Evolutionary conservation across 2,113 vertebrate genomes (phyloP).

Genomic region (Gymnarchus niloticus): DNA sequence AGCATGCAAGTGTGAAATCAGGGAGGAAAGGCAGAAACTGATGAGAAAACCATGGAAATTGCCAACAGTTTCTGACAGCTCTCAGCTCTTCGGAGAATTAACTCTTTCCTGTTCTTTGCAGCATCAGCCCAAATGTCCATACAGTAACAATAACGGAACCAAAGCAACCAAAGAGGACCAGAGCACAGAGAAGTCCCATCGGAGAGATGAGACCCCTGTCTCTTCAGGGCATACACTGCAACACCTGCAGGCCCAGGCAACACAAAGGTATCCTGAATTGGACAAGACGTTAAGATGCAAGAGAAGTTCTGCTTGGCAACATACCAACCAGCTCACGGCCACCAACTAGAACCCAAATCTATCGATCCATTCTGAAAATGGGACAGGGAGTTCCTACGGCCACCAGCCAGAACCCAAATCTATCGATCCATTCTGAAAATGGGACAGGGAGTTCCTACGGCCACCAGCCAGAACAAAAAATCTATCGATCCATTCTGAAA

Average conservation of each 20-base stretch:
- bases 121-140: background rate
- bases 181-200: background rate
- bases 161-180: background rate
- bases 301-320: background rate
- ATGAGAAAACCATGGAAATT: background rate
- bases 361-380: too few relatives aligned
- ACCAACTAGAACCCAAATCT: too few relatives aligned
- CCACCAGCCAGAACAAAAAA: too few relatives aligned
- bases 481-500: too few relatives aligned
- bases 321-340: too few relatives aligned
- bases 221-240: background rate
- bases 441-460: background rate
- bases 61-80: background rate
- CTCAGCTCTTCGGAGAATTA: background rate
- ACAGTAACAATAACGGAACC: background rate
- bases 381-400: background rate
- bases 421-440: background rate
- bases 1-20: background rate
- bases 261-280: background rate
- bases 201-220: too few relatives aligned
- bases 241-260: background rate
- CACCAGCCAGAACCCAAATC: background rate
- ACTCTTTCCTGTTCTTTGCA: background rate
- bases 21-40: background rate
- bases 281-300: background rate